Evolutionary conservation across 2,113 vertebrate genomes (phyloP), one percentile per base, ranked within the genome.

Genomic region (Hippocampus comes): DNA sequence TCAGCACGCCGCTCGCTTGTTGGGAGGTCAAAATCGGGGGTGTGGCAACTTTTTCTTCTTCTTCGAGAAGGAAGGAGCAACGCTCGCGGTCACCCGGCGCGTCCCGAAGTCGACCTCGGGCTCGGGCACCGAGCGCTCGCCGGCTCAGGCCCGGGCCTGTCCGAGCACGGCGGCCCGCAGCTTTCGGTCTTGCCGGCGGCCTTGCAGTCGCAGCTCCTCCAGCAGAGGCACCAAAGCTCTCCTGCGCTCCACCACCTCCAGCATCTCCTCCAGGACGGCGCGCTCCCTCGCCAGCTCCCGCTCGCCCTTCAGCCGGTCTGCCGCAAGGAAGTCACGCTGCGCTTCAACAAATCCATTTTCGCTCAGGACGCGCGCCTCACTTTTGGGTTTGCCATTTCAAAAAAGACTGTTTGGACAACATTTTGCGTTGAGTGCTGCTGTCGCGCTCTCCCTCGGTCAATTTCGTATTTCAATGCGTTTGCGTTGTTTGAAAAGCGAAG

Each of bases 201-300:
- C 94, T 67, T 92, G 91, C 11, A 96, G 89, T 17, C 96, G 84
- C 78, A 97, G 95, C 79, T 97, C 95, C 78, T 98, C 96, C 63
- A 99, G 91, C 67, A 98, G 92, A 38, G 95, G 93, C 74, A 97
- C 96, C 0, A 99, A 92, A 1, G 95, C 91, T 69, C 97, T 93
- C 41, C 97, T 93, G 91, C 97, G 96, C 87, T 98, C 95, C 77
- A 99, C 95, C 65, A 99, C 95, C 12, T 98, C 95, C 79, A 99
- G 86, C 97, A 99, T 99, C 91, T 99, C 96, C 0, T 95, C 95
- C 84, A 99, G 90, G 86, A 98, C 95, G 82, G 86, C 87, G 74
- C 95, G 95, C 88, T 99, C 97, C 81, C 97, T 95, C 0, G 88
- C 84, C 72, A 99, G 87, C 88, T 99, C 94, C 71, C 91, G 90